Percentiles rank a stretch among this genome's conserved stretches.
phyloP scores from a whole-genome alignment of 1,140 invertebrate species.

The Pseudomyrmex gracilis region DNA sequence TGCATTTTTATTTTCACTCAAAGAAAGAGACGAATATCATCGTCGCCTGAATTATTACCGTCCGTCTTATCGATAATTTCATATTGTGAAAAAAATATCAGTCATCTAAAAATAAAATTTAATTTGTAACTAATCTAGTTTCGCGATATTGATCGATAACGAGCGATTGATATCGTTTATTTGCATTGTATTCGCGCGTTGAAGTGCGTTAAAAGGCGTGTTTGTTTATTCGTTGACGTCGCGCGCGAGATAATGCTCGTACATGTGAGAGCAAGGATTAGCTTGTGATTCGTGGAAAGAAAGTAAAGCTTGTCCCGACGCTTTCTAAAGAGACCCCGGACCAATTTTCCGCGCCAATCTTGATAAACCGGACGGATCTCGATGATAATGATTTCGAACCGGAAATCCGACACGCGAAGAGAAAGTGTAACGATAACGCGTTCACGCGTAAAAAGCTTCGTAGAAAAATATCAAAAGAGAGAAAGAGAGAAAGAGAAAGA shows the following conservation, averaged over 20 bases:
- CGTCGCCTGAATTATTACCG: neutral
- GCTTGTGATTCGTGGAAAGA: neutral
- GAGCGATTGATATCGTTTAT: neutral
- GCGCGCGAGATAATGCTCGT: constrained; percentile 53
- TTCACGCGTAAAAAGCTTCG: neutral
- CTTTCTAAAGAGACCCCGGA: constrained; percentile 71
- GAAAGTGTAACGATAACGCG: constrained; percentile 35
- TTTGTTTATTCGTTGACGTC: constrained; percentile 10
- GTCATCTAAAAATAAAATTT: neutral
- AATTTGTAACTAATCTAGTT: constrained; percentile 20
- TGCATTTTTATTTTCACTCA: neutral
- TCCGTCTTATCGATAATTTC: too few relatives aligned
- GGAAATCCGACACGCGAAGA: neutral
- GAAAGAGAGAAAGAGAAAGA: neutral
- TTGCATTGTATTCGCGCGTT: neutral
- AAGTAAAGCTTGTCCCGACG: constrained; percentile 46
- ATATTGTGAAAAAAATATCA: neutral
- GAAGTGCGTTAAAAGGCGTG: constrained; percentile 23
- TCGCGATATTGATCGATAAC: neutral
- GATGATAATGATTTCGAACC: constrained; percentile 7
- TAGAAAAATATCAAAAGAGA: neutral
- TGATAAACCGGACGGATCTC: neutral
- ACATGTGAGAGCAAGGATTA: constrained; percentile 17
- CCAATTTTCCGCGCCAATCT: constrained; percentile 41
- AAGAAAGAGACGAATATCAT: neutral